Conservation (phyloP, 2,888 invertebrate genomes). For the Conus canariensis region DNA sequence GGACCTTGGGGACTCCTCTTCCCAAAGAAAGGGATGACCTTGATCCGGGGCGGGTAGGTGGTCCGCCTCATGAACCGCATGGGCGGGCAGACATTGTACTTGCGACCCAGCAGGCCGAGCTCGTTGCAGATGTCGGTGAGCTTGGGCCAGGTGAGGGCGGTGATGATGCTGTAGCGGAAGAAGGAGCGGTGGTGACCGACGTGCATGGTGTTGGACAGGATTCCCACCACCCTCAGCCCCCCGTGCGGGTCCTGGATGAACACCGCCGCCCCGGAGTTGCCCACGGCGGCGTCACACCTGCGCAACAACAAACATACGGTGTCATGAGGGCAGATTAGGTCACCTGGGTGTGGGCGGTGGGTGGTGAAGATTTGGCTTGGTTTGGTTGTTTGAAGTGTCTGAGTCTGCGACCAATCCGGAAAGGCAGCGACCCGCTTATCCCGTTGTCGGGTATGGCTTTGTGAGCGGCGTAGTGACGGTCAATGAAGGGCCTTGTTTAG, state of each 20-base stretch:
- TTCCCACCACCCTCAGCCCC: slow-evolving; percentile 65
- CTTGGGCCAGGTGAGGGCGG: slow-evolving; percentile 67
- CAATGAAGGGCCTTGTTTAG: no score
- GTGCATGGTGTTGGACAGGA: slow-evolving; percentile 68
- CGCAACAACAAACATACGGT: background rate
- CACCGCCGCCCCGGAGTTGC: slow-evolving; percentile 72
- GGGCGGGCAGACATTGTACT: slow-evolving; percentile 62
- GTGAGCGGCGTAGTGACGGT: no score
- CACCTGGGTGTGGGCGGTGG: no score
- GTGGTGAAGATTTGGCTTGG: no score
- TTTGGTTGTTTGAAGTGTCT: no score
- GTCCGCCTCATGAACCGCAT: slow-evolving; percentile 47
- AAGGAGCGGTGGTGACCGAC: slow-evolving; percentile 49
- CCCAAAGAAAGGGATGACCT: slow-evolving; percentile 61
- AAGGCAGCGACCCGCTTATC: no score
- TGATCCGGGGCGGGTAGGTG: slow-evolving; percentile 47
- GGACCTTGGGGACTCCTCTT: background rate
- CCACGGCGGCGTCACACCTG: slow-evolving; percentile 67
- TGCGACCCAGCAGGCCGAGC: slow-evolving; percentile 61
- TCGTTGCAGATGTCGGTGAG: slow-evolving; percentile 69
- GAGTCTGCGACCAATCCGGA: no score
- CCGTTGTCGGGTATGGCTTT: no score
- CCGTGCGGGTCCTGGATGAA: slow-evolving; percentile 62
- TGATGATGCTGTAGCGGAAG: slow-evolving; percentile 63
- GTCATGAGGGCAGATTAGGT: no score